Base-by-base conservation (phyloP, 2,888 invertebrate genomes). In the Adelognathus sp. region DNA sequence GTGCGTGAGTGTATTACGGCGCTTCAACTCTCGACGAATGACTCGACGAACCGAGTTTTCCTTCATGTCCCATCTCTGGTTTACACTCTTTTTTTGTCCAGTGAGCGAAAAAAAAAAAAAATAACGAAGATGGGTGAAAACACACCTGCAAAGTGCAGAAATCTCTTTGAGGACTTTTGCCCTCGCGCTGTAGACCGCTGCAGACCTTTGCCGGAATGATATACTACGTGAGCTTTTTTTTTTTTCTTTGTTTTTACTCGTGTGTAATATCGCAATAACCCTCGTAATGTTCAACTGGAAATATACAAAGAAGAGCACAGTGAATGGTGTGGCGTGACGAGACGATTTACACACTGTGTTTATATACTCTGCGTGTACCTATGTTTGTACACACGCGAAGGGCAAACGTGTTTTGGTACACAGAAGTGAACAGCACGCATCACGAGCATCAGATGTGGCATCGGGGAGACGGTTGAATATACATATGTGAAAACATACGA, bases 1-100 rank as follows among this genome's bases (percentile, higher is more conserved):
- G 80, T 81, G 80, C 80, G 71, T 72, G 69, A 78, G 75, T 75
- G 75, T 78, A 81, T 75, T 78, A 81, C 52, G 63, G 64, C 73
- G 78, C 78, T 80, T 66, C 75, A 64, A 52, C 29, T 63, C 46
- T 64, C 63, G 75, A 72, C n/a, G 29, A 50, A 58, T 63, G 70
- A 76, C 58, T 39, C 67, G 60, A 41, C 74, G 58, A 44, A 52
- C 27, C n/a, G n/a, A 41, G 31, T 31, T 50, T 50, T 33, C 18
- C 24, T 67, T 21, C 16, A 36, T 29, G 41, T 46, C 21, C 31
- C 27, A 27, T 67, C 52, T 52, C 46, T 31, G 5, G 29, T 46
- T 67, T 36, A 36, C 44, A 31, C 46, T 36, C 54, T 31, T 36
- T 9, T 36, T 64, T 3, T 54, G 21, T 24, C 6, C 14, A 7